Evolutionary conservation across 2,113 vertebrate species (phyloP).

Genomic region (Toxotes chatareus): DNA sequence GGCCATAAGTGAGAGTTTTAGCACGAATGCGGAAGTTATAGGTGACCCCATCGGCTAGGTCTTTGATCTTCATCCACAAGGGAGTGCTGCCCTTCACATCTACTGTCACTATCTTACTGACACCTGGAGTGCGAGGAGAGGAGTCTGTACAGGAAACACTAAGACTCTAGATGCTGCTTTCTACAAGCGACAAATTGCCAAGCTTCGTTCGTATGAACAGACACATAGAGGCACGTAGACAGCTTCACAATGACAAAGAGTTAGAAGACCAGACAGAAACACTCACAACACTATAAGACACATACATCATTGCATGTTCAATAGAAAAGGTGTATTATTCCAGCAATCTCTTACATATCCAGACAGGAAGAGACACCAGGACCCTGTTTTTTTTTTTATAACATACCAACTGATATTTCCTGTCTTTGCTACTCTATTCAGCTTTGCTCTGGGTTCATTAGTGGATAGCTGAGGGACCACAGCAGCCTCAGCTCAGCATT

Average conservation of each 20-base stretch:
- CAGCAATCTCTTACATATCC: slow-evolving; percentile 18
- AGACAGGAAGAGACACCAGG: slow-evolving; percentile 34
- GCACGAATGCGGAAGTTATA: slow-evolving; percentile 94
- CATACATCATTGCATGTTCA: slow-evolving; percentile 23
- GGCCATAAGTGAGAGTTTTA: slow-evolving; percentile 96
- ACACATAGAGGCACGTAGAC: slow-evolving; percentile 3
- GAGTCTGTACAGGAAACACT: slow-evolving; percentile 85
- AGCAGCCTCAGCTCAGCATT: slow-evolving; percentile 61
- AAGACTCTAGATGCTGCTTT: slow-evolving; percentile 82
- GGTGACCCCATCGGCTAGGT: slow-evolving; percentile 93
- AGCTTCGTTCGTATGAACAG: slow-evolving; percentile 44
- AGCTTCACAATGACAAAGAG: slow-evolving; percentile 11
- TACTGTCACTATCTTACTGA: slow-evolving; percentile 99
- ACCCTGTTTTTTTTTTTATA: slow-evolving; percentile 9
- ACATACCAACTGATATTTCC: slow-evolving; percentile 38
- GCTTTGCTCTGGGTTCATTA: slow-evolving; percentile 61
- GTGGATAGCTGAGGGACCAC: slow-evolving; percentile 56
- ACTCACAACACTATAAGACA: not conserved
- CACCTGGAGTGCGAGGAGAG: slow-evolving; percentile 89
- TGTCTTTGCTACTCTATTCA: slow-evolving; percentile 42
- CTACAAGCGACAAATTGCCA: slow-evolving; percentile 65
- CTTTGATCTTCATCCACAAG: slow-evolving; percentile 97
- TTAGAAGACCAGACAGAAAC: slow-evolving; percentile 23
- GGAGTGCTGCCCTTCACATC: slow-evolving; percentile 94
- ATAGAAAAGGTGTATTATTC: slow-evolving; percentile 28